Evolutionary conservation across 2,113 vertebrate genomes (phyloP).

Genomic region (Willisornis vidua): DNA sequence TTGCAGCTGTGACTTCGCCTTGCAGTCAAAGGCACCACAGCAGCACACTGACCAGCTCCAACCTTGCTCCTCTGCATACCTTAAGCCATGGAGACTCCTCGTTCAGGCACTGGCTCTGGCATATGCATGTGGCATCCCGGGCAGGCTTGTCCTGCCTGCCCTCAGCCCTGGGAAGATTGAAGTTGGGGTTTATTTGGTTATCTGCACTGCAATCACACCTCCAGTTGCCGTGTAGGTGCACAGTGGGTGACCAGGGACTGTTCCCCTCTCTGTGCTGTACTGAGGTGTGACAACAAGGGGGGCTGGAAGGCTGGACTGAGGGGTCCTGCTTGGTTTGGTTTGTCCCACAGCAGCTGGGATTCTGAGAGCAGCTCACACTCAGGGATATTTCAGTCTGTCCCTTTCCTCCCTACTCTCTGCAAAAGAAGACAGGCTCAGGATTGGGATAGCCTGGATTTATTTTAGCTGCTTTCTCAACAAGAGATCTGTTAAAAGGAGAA

Average conservation of each 20-base stretch:
- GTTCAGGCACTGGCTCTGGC: not conserved
- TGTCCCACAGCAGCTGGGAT: not conserved
- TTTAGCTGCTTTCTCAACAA: not conserved
- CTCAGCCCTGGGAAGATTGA: not conserved
- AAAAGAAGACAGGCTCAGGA: not conserved
- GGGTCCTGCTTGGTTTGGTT: not conserved
- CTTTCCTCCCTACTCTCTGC: not conserved
- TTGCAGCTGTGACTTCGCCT: not conserved
- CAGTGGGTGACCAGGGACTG: not conserved
- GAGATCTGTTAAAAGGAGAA: not conserved
- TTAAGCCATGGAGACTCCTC: not conserved
- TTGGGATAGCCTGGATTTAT: not conserved
- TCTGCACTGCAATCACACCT: not conserved
- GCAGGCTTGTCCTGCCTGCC: conserved; percentile 16
- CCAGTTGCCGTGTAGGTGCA: not conserved
- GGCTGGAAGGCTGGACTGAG: not conserved
- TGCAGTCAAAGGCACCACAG: not conserved
- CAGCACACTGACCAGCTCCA: not conserved
- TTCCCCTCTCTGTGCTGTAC: not conserved
- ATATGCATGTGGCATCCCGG: not conserved
- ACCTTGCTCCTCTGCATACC: not conserved
- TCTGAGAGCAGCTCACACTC: not conserved
- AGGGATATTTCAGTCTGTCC: not conserved
- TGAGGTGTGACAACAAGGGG: not conserved
- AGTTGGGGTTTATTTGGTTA: not conserved